phyloP scores from a whole-genome alignment of 2,797 vertebrate genomes.

The Acropternis orthonyx region DNA sequence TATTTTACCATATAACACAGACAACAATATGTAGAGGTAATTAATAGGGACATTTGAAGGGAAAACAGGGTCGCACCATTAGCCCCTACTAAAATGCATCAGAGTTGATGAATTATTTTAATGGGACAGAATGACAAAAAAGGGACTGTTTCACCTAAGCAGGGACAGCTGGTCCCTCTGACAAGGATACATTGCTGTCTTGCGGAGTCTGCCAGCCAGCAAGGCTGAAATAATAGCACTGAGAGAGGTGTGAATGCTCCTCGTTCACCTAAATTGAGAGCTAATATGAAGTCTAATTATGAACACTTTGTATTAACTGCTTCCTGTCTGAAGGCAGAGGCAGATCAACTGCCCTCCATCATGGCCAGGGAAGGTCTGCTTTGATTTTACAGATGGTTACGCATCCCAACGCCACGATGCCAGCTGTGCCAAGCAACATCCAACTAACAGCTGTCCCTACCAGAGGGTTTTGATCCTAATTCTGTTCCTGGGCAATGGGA shows the following conservation, averaged over 20 bases:
- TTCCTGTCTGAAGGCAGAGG: slow-evolving; percentile 11
- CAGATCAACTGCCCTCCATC: background rate
- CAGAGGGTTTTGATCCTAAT: background rate
- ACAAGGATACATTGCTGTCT: slow-evolving; percentile 70
- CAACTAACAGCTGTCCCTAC: background rate
- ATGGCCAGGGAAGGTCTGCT: background rate
- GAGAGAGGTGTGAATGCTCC: slow-evolving; percentile 52
- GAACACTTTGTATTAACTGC: slow-evolving; percentile 57
- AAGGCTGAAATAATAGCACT: slow-evolving; percentile 54
- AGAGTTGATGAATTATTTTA: slow-evolving; percentile 68
- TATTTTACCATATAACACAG: background rate
- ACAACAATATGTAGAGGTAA: slow-evolving; percentile 18
- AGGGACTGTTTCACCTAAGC: slow-evolving; percentile 59
- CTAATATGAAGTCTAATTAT: slow-evolving; percentile 64
- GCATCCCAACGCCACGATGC: rapidly evolving
- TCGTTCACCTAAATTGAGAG: slow-evolving; percentile 64
- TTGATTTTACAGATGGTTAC: background rate
- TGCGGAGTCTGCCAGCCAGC: slow-evolving; percentile 61
- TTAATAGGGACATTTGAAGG: slow-evolving; percentile 49
- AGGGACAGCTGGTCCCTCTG: slow-evolving; percentile 69
- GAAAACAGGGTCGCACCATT: slow-evolving; percentile 46
- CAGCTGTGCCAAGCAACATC: background rate
- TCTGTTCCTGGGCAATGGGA: background rate
- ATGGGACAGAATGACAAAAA: slow-evolving; percentile 70
- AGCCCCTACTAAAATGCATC: slow-evolving; percentile 33